Percentiles rank a stretch among this genome's conserved stretches.
phyloP scores from a whole-genome alignment of 2,888 invertebrate genomes.

The Nemurella pictetii region DNA sequence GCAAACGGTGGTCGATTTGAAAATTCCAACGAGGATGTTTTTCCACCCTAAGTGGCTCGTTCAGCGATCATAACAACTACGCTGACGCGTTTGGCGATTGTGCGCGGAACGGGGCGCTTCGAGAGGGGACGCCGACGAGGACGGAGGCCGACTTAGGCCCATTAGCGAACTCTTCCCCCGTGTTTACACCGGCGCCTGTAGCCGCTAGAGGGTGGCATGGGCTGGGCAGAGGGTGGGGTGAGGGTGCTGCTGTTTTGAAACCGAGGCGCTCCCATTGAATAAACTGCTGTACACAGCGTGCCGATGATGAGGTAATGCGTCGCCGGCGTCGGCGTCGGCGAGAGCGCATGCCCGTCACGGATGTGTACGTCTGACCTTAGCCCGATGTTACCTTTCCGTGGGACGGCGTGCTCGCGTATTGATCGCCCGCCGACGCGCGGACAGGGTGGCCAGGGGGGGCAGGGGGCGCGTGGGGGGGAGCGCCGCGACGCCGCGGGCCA shows the following conservation, averaged over 20 bases:
- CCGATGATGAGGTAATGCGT: not conserved
- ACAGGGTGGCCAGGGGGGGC: too few relatives aligned
- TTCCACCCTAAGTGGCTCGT: not conserved
- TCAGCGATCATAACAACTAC: not conserved
- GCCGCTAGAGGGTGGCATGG: not conserved
- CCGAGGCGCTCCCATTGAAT: not conserved
- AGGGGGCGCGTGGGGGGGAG: too few relatives aligned
- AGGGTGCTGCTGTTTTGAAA: not conserved
- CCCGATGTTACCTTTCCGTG: not conserved
- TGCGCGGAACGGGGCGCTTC: not conserved
- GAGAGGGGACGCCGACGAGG: not conserved
- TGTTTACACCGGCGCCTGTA: not conserved
- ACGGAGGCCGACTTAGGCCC: too few relatives aligned
- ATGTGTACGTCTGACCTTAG: not conserved
- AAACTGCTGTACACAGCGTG: not conserved
- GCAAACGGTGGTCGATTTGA: not conserved
- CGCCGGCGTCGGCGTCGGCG: too few relatives aligned
- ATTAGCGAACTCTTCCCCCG: not conserved
- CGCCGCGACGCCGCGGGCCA: not conserved
- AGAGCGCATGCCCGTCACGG: not conserved
- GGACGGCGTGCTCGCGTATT: not conserved
- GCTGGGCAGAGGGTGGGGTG: not conserved
- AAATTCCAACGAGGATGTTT: not conserved
- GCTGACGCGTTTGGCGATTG: not conserved
- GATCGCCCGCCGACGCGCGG: not conserved